Evolutionary conservation across 2,888 invertebrate species (phyloP), one percentile per base, ranked within the genome.

Genomic region (Schizaphis graminum): DNA sequence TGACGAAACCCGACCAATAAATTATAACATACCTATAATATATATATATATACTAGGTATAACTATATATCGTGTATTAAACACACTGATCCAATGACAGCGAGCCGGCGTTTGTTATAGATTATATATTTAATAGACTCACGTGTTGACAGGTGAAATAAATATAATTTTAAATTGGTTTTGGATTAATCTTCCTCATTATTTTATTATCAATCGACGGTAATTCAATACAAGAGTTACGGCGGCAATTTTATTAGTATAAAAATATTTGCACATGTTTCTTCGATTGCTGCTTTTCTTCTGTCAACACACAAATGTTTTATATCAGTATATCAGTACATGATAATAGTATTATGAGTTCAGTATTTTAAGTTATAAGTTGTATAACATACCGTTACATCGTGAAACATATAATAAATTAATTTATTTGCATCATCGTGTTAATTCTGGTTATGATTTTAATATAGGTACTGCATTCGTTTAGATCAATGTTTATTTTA

Each of bases 1-100:
- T 87, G 44, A 47, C 89, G 89, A 61, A 89, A 47, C 44, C 89
- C 44, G 61, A 61, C 89, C 21, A 35, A 35, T 21, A 77, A 35
- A 21, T 77, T 35, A 35, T 35, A 61, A 28, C 16, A 77, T 21
- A 53, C 11, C 49, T 53, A 47, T 35, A 21, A n/a, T n/a, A n/a
- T n/a, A n/a, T n/a, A n/a, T n/a, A n/a, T n/a, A n/a, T n/a, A n/a
- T n/a, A n/a, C n/a, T 35, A 21, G 35, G 77, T 77, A n/a, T n/a
- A 77, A 35, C 77, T 77, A 47, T 0, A n/a, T n/a, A 47, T 47
- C 35, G n/a, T 77, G 21, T 77, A 7, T 35, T 77, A 77, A 35
- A 77, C 35, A 77, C 35, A 7, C 67, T 67, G 67, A 67, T 67
- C 77, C 35, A 21, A 8, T 77, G 21, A 35, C 77, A 8, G 77